phyloP scores from a whole-genome alignment of 2,113 vertebrate genomes.

The Sebastes schlegelii region DNA sequence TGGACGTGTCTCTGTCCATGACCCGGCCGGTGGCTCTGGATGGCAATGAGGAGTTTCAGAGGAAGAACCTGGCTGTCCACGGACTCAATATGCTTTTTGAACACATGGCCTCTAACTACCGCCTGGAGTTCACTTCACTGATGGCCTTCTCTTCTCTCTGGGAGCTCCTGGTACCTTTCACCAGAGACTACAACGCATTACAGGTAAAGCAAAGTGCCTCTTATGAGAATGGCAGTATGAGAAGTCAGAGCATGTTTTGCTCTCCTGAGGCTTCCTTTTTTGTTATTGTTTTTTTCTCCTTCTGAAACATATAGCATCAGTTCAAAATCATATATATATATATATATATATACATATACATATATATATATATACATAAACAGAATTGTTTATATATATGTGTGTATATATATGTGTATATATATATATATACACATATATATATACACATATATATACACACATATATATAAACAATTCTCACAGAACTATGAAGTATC shows the following conservation, averaged over 20 bases:
- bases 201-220: constrained; percentile 84
- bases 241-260: neutral
- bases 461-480: too few species aligned
- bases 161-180: constrained; percentile 97
- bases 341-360: too few species aligned
- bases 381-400: too few species aligned
- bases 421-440: too few species aligned
- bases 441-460: too few species aligned
- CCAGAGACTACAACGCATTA: constrained; percentile 96
- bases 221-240: neutral
- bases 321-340: too few species aligned
- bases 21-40: constrained; percentile 93
- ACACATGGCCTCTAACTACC: constrained; percentile 98
- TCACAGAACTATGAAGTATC: too few species aligned
- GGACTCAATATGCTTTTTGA: constrained; percentile 98
- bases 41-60: constrained; percentile 94
- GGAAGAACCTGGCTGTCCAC: constrained; percentile 95
- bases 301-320: too few species aligned
- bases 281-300: too few species aligned
- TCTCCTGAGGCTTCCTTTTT: neutral
- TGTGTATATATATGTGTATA: too few species aligned
- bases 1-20: constrained; percentile 99
- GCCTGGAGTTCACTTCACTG: constrained; percentile 94
- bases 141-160: constrained; percentile 97
- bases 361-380: too few species aligned